phyloP scores from a whole-genome alignment of 2,113 vertebrate genomes.

The Eptesicus fuscus region DNA sequence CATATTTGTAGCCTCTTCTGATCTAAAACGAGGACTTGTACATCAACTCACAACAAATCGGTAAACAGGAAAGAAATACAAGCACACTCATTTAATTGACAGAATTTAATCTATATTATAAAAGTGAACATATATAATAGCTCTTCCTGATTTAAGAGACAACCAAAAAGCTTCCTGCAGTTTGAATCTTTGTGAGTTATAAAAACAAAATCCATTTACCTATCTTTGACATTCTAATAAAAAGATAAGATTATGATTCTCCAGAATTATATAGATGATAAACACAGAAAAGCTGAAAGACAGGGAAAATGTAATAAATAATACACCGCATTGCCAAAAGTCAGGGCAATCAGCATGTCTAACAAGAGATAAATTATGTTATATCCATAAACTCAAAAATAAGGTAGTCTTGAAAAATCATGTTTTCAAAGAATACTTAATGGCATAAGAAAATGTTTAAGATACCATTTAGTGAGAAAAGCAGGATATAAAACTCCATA shows the following conservation, averaged over 20 bases:
- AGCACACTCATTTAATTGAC: conserved; percentile 57
- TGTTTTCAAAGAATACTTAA: conserved; percentile 43
- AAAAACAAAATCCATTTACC: conserved; percentile 71
- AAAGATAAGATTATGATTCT: conserved; percentile 74
- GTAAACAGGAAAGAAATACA: conserved; percentile 61
- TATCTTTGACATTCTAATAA: conserved; percentile 73
- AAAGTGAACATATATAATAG: conserved; percentile 54
- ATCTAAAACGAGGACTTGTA: conserved; percentile 1
- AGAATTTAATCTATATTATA: conserved; percentile 69
- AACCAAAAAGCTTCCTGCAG: conserved; percentile 43
- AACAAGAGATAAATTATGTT: conserved; percentile 55
- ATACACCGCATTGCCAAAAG: conserved; percentile 57
- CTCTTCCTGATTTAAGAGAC: conserved; percentile 64
- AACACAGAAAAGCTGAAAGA: conserved; percentile 65
- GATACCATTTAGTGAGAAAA: conserved; percentile 39
- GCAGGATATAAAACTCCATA: background rate
- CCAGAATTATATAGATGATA: conserved; percentile 70
- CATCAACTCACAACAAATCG: conserved; percentile 34
- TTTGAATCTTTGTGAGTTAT: conserved; percentile 56
- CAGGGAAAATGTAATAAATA: conserved; percentile 62
- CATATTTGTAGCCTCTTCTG: background rate
- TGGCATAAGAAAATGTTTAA: conserved; percentile 22
- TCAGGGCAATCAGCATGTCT: conserved; percentile 43
- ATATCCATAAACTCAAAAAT: conserved; percentile 59
- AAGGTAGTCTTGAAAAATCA: conserved; percentile 39